A percentile compares a stretch with the other conserved stretches of the same genome.
phyloP scores from a whole-genome alignment of 2,888 invertebrate species.

The Tachystola acroxantha region DNA sequence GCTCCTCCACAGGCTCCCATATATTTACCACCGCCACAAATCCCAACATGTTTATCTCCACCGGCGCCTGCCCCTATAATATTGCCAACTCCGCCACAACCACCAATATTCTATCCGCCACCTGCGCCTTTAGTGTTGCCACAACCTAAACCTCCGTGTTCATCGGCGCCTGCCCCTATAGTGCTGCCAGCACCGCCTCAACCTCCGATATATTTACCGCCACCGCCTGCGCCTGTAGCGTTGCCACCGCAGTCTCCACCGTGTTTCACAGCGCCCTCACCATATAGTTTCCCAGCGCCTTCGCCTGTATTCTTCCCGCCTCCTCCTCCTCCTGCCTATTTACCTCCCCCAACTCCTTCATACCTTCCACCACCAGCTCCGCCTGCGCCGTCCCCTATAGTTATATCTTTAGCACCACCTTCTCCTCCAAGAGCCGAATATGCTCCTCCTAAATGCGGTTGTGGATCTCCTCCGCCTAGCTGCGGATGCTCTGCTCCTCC shows the following conservation, averaged over 20 bases:
- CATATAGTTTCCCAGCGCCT: too few relatives aligned
- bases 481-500: neutral
- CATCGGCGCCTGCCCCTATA: constrained; percentile 8
- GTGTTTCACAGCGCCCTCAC: too few relatives aligned
- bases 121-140: constrained; percentile 12
- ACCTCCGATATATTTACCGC: constrained; percentile 1
- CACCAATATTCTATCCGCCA: constrained; percentile 2
- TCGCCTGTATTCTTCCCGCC: constrained; percentile 16
- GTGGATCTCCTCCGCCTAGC: too few relatives aligned
- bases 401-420: constrained; percentile 45
- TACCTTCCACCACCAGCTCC: constrained; percentile 11
- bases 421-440: constrained; percentile 28
- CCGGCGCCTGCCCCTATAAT: constrained; percentile 19
- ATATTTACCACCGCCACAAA: too few relatives aligned
- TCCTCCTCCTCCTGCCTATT: constrained; percentile 12
- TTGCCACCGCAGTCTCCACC: too few relatives aligned
- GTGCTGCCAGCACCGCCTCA: constrained; percentile 16
- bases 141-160: too few relatives aligned
- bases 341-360: constrained; percentile 13
- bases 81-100: constrained; percentile 14
- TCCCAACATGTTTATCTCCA: constrained; percentile 20
- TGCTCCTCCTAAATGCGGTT: constrained; percentile 27
- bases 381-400: constrained; percentile 32
- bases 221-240: constrained; percentile 10
- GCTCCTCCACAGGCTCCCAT: constrained; percentile 22